Conservation (phyloP, 2,797 vertebrate genomes). For the Aratinga solstitialis region DNA sequence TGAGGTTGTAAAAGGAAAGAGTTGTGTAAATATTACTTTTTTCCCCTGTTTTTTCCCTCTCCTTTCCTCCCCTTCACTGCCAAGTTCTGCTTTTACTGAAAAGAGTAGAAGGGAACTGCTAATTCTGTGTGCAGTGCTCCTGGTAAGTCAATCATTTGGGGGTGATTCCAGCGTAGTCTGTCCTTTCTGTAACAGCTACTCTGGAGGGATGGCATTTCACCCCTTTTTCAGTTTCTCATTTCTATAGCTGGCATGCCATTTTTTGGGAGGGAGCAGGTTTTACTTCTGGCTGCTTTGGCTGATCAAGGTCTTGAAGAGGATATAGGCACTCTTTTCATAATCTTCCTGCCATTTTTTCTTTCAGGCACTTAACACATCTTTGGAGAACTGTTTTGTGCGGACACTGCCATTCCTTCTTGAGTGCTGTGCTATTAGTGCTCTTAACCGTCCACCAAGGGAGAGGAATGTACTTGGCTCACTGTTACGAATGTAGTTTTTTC, state of each 20-base stretch:
- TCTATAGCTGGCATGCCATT: background rate
- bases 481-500: background rate
- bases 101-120: background rate
- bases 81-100: background rate
- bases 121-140: background rate
- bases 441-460: background rate
- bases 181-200: background rate
- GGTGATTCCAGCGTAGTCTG: background rate
- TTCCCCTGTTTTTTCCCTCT: background rate
- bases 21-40: background rate
- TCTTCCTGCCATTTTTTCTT: background rate
- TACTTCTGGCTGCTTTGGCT: background rate
- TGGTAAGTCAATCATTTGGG: background rate
- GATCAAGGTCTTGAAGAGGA: background rate
- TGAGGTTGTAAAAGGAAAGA: background rate
- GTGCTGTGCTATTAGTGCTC: background rate
- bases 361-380: background rate
- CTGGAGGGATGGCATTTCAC: background rate
- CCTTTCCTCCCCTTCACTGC: background rate
- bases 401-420: background rate
- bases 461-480: background rate
- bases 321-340: background rate
- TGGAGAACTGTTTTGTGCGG: background rate
- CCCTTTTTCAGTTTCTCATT: background rate
- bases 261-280: background rate